Evolutionary conservation across 2,888 invertebrate genomes (phyloP), one percentile per base, ranked within the genome.

Genomic region (Sussaba pulchella): DNA sequence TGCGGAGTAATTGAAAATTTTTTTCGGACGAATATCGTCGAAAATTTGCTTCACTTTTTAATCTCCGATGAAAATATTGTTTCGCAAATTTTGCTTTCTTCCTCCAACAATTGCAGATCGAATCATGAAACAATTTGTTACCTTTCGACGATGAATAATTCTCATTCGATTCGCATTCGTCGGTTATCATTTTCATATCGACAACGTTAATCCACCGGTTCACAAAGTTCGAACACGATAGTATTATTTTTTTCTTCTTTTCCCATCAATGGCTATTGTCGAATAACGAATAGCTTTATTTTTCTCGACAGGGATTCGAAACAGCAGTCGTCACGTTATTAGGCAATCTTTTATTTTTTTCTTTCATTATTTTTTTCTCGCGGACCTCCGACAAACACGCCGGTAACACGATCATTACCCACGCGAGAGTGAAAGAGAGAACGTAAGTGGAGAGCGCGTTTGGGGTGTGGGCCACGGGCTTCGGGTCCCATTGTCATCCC

Each of bases 351-450:
- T n/a, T n/a, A n/a, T n/a, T n/a, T n/a, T n/a, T n/a, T n/a, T n/a
- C n/a, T n/a, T n/a, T n/a, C n/a, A n/a, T n/a, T n/a, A n/a, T 84
- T 81, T 83, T 81, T 83, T 82, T 82, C 78, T 83, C 83, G 66
- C 80, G 64, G 77, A 78, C 78, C 79, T 84, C 81, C 81, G 80
- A 83, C 78, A 85, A 85, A 87, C 85, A 81, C 84, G 81, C 81
- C 59, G 78, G 90, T 89, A 90, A 90, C 84, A 89, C 85, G 90
- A 90, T 89, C 90, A 85, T 85, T 87, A 85, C 85, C 88, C 83
- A 85, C 83, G 82, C 41, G 47, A 54, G 64, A 70, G 75, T 57
- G 59, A 75, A 45, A 43, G 70, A 63, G 66, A 67, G 71, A 79
- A 64, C 59, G 71, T 75, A 75, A 78, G 71, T 59, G 75, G 70